Conservation (phyloP, 2,797 vertebrate genomes). For the Luscinia megarhynchos region DNA sequence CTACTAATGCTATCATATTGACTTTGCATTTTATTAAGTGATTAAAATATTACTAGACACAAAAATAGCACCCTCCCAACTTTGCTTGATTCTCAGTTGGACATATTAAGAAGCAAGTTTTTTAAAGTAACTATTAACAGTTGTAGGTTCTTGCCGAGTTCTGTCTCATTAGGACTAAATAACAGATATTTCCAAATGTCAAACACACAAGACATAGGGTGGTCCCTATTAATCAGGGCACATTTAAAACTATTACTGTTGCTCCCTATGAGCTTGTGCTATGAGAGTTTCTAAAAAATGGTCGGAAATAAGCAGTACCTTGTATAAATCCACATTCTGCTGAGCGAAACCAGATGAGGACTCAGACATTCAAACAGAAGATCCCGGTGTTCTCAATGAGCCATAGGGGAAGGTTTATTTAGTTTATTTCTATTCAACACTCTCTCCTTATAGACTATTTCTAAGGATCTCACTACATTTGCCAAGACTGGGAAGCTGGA, state of each 20-base stretch:
- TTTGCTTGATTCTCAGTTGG: constrained; percentile 39
- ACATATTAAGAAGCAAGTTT: background rate
- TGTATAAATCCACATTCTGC: constrained; percentile 48
- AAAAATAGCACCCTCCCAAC: background rate
- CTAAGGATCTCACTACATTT: constrained; percentile 48
- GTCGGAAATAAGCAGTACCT: constrained; percentile 46
- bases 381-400: constrained; percentile 57
- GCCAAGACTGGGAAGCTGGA: constrained; percentile 46
- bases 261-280: constrained; percentile 34
- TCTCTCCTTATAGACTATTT: constrained; percentile 3
- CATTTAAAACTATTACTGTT: constrained; percentile 73
- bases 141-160: constrained; percentile 54
- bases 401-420: constrained; percentile 47
- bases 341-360: constrained; percentile 47
- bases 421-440: constrained; percentile 52
- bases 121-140: constrained; percentile 20
- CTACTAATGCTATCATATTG: constrained; percentile 46
- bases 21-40: constrained; percentile 49
- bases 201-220: constrained; percentile 67
- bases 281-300: constrained; percentile 40
- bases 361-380: constrained; percentile 42
- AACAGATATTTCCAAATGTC: constrained; percentile 68
- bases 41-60: background rate
- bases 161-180: constrained; percentile 62
- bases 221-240: constrained; percentile 76